A percentile compares a stretch with the other conserved stretches of the same genome.
These are phyloP conservation scores for Berghia stephanieae DNA, from an alignment of 1,140 invertebrate species.

Conservation along the genomic window DNA sequence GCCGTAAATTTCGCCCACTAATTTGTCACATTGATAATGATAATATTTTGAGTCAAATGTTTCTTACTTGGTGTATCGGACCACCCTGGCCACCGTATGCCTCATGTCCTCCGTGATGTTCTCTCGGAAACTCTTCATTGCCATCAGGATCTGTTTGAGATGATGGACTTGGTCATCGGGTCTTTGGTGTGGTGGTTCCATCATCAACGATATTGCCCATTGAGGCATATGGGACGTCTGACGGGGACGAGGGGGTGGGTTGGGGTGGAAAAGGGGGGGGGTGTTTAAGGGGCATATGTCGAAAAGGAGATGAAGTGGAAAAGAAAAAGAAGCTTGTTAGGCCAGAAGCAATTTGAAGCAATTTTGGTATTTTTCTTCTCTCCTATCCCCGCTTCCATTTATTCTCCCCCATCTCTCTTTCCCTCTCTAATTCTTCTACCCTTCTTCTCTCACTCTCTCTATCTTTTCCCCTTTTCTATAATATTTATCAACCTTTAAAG, in stretches of 20 bases:
- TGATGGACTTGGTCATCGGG: conserved; percentile 39
- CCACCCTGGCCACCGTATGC: conserved; percentile 43
- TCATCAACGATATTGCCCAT: conserved; percentile 42
- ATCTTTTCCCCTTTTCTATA: no score
- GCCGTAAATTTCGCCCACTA: no score
- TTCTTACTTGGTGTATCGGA: conserved; percentile 43
- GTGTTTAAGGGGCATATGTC: not conserved
- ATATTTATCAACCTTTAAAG: no score
- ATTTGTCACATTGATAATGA: no score
- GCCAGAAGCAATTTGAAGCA: not conserved
- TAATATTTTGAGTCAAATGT: no score
- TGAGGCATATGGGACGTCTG: conserved; percentile 40
- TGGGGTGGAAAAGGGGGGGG: not conserved
- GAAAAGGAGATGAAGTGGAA: conserved; percentile 10
- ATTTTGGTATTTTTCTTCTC: not conserved
- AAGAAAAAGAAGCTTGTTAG: not conserved
- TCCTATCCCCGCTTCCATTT: not conserved
- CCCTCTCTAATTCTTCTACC: not conserved
- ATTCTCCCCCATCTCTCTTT: not conserved
- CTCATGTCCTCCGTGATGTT: conserved; percentile 50
- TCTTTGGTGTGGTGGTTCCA: conserved; percentile 35
- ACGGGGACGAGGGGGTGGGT: not conserved
- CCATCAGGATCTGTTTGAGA: conserved; percentile 43
- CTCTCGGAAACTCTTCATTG: conserved; percentile 45
- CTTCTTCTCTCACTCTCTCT: not conserved